Evolutionary conservation across 2,888 invertebrate genomes (phyloP), one percentile per base, ranked within the genome.

Genomic region (Stenurella melanura): DNA sequence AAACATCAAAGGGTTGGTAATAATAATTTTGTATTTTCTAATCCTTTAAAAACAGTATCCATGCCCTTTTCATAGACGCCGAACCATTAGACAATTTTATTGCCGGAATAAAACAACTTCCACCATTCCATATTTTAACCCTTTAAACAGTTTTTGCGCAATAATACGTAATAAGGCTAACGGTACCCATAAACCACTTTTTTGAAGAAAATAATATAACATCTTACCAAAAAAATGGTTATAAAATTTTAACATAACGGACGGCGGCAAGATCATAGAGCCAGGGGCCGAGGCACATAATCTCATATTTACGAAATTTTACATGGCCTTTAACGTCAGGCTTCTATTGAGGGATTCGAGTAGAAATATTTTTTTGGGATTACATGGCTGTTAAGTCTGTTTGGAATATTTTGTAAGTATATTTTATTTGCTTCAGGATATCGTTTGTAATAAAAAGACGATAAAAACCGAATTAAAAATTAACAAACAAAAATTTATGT

Each of bases 91-190:
- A 56, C 26, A 56, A 50, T 26, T 67, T 67, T 67, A 67, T 67
- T 67, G 54, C 67, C 67, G 17, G 54, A 67, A 67, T 67, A 67
- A 67, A 54, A 58, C 21, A 58, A 54, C n/a, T 67, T 30, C 67
- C 50, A 63, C 61, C 34, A 30, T 66, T 66, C 26, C 63, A 34
- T 15, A 50, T 42, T 19, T 66, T 15, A 67, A 67, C 67, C 67
- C 67, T 67, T 54, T 67, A 18, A 18, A 64, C n/a, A 56, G 50
- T 67, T 67, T 67, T 67, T 67, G 67, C 67, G 54, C 67, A 67
- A 67, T 54, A 58, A 58, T 18, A 5, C 58, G 5, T 58, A 54
- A n/a, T 54, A 15, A 26, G 30, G 7, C n/a, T 54, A 58, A 58
- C 58, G 19, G 58, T 58, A 58, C 19, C 21, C 1, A 10, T 9